Conservation (phyloP, 2,888 invertebrate species). For the Chrysolina oricalcia region DNA sequence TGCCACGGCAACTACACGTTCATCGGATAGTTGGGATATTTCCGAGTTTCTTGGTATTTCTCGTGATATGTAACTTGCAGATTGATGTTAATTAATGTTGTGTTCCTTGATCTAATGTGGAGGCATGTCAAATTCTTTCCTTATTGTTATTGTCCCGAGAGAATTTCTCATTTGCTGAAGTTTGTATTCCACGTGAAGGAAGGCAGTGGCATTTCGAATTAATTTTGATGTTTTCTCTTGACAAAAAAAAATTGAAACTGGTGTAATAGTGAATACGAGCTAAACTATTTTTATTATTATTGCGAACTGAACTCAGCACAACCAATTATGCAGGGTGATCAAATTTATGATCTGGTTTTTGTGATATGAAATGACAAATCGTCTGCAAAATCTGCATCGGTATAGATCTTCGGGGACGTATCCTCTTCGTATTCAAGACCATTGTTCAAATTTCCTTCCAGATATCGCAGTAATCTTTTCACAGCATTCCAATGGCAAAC, state of each 20-base stretch:
- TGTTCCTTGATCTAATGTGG: constrained; percentile 45
- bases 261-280: too few species aligned
- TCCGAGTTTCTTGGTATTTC: constrained; percentile 48
- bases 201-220: constrained; percentile 12
- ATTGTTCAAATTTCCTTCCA: neutral
- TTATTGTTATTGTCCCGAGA: constrained; percentile 50
- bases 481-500: neutral
- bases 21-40: constrained; percentile 47
- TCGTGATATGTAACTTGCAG: constrained; percentile 47
- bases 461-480: neutral
- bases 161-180: constrained; percentile 35
- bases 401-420: too few species aligned
- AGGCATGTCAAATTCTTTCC: constrained; percentile 49
- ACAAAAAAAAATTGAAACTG: neutral
- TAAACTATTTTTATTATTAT: too few species aligned
- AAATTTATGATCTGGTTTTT: too few species aligned
- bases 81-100: constrained; percentile 55
- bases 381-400: too few species aligned
- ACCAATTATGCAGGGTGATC: too few species aligned
- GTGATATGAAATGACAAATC: too few species aligned
- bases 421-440: too few species aligned
- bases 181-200: neutral
- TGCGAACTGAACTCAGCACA: too few species aligned
- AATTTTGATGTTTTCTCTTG: neutral
- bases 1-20: constrained; percentile 38